A percentile compares a stretch with the other conserved stretches of the same genome.
These are phyloP conservation scores for Strix uralensis DNA, from an alignment of 2,113 vertebrate species.

Conservation along the genomic window DNA sequence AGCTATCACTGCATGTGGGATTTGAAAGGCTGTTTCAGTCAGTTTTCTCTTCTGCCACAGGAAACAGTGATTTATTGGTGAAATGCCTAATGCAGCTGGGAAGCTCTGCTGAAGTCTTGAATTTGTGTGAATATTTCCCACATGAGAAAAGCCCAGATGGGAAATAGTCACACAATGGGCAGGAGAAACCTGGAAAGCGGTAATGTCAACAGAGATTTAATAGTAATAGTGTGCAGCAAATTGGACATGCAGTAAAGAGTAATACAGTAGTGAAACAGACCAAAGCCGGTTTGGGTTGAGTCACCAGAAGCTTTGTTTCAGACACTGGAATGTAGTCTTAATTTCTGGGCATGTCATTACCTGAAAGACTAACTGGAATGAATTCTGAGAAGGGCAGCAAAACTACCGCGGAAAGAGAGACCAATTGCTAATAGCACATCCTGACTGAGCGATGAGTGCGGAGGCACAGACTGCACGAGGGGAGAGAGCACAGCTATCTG, in stretches of 20 bases:
- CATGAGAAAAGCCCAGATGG: conserved; percentile 55
- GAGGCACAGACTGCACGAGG: background rate
- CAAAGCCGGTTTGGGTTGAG: background rate
- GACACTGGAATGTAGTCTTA: conserved; percentile 28
- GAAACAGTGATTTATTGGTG: conserved; percentile 59
- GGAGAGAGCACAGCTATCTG: background rate
- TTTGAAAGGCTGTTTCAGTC: background rate
- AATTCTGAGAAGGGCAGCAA: conserved; percentile 13
- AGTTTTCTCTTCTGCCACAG: conserved; percentile 46
- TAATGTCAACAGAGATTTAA: conserved; percentile 54
- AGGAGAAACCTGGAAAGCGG: conserved; percentile 44
- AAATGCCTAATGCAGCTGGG: conserved; percentile 54
- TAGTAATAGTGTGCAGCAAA: conserved; percentile 36
- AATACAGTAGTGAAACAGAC: conserved; percentile 35
- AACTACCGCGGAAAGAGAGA: background rate
- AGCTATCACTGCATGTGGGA: conserved; percentile 21
- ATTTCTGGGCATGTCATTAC: conserved; percentile 47
- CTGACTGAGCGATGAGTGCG: fast-evolving
- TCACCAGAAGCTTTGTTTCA: background rate
- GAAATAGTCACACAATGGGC: conserved; percentile 50
- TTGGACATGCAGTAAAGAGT: conserved; percentile 13
- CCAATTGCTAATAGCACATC: background rate
- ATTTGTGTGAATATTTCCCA: conserved; percentile 61
- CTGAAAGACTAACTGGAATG: conserved; percentile 26
- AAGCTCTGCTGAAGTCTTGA: conserved; percentile 37